Conservation (phyloP, 2,888 invertebrate genomes). For the Tipula lateralis region DNA sequence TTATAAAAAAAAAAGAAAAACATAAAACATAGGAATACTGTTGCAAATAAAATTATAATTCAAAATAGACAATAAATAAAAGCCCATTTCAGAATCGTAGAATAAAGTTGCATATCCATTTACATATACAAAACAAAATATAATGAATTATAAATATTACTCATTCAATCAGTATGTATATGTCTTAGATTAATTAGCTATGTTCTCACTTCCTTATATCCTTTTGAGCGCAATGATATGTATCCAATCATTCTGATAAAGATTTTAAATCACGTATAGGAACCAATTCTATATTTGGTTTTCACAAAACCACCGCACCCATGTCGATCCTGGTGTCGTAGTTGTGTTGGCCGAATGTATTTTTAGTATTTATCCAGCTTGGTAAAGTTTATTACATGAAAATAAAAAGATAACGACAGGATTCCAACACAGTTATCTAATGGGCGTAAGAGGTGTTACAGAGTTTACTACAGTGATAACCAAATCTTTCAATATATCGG, state of each 20-base stretch:
- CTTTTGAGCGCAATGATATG: constrained; percentile 82
- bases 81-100: constrained; percentile 28
- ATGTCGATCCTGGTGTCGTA: constrained; percentile 51
- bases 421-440: no score
- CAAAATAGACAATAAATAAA: constrained; percentile 15
- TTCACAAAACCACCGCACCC: constrained; percentile 78
- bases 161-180: background rate
- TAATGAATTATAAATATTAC: background rate
- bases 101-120: background rate
- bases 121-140: background rate
- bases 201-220: constrained; percentile 80
- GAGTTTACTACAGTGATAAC: no score
- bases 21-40: background rate
- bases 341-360: no score
- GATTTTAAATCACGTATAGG: constrained; percentile 70
- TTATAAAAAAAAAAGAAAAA: constrained; percentile 25
- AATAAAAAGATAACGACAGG: no score
- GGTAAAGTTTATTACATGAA: no score
- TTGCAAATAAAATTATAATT: background rate
- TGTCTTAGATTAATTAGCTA: no score
- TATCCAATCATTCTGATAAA: constrained; percentile 81
- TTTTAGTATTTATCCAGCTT: no score
- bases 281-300: constrained; percentile 63
- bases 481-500: no score
- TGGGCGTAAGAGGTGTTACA: no score